A percentile compares a stretch with the other conserved stretches of the same genome.
phyloP scores from a whole-genome alignment of 2,888 invertebrate genomes.

The Strigamia maritima region DNA sequence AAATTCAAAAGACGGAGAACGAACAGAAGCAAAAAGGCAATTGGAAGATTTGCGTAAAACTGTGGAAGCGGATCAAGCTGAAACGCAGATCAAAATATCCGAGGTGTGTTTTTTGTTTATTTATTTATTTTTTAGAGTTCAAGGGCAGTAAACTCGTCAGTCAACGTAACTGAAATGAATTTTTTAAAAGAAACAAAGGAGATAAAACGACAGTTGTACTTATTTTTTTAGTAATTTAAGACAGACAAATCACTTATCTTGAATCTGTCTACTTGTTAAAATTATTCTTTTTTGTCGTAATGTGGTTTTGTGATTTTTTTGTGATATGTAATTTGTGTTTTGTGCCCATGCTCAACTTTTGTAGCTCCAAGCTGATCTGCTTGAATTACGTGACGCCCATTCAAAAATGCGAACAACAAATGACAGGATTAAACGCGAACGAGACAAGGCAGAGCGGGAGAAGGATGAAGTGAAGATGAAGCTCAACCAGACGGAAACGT shows the following conservation, averaged over 20 bases:
- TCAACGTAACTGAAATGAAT: neutral
- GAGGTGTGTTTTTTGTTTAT: slow-evolving; percentile 53
- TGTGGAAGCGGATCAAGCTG: slow-evolving; percentile 83
- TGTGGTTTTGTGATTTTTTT: neutral
- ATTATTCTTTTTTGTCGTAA: neutral
- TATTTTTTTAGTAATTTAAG: neutral
- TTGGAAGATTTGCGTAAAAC: slow-evolving; percentile 78
- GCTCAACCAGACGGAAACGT: slow-evolving; percentile 31
- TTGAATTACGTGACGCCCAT: slow-evolving; percentile 85
- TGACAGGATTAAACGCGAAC: slow-evolving; percentile 82
- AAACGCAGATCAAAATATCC: slow-evolving; percentile 75
- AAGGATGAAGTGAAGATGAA: slow-evolving; percentile 44
- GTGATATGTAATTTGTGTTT: neutral
- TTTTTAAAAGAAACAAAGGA: neutral
- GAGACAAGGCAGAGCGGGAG: slow-evolving; percentile 70
- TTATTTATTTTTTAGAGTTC: slow-evolving; percentile 59
- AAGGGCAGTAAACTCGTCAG: slow-evolving; percentile 54
- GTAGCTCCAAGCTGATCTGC: slow-evolving; percentile 77
- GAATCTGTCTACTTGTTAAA: neutral
- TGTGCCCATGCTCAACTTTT: neutral
- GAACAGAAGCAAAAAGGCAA: slow-evolving; percentile 78
- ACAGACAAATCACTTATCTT: neutral
- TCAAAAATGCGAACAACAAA: slow-evolving; percentile 86
- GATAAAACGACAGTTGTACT: neutral
- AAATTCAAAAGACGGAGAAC: slow-evolving; percentile 82